Conservation (phyloP, 2,888 invertebrate species). For the Macropis europaea region DNA sequence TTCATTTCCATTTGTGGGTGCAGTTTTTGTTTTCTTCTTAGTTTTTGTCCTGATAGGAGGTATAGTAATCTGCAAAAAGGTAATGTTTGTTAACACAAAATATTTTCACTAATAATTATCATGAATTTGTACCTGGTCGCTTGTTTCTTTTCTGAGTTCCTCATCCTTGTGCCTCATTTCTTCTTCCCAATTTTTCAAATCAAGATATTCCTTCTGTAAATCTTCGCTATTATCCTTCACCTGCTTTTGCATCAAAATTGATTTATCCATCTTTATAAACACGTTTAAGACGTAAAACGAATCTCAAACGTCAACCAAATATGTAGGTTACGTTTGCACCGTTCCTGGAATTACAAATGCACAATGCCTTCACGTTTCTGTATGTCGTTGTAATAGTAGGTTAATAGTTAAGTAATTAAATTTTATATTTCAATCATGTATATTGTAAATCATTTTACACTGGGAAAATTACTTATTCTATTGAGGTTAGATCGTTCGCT, state of each 20-base stretch:
- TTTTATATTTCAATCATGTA: too few relatives aligned
- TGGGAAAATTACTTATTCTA: too few relatives aligned
- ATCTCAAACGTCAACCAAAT: background rate
- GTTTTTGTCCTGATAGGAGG: constrained; percentile 82
- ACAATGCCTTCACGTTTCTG: background rate
- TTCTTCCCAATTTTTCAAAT: constrained; percentile 86
- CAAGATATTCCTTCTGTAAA: constrained; percentile 86
- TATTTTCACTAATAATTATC: background rate
- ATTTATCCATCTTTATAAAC: constrained; percentile 81
- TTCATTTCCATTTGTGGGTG: constrained; percentile 25
- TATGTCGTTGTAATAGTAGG: background rate
- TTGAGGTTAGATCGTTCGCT: too few relatives aligned
- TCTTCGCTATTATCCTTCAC: constrained; percentile 87
- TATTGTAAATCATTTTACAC: too few relatives aligned
- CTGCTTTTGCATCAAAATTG: constrained; percentile 86
- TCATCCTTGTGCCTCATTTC: constrained; percentile 88
- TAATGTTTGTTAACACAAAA: background rate
- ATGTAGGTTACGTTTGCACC: background rate
- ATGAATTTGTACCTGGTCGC: constrained; percentile 61
- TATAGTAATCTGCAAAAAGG: constrained; percentile 74
- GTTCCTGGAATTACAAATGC: background rate
- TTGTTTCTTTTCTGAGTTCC: constrained; percentile 79
- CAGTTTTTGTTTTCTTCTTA: constrained; percentile 37
- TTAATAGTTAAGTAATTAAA: background rate
- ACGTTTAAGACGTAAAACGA: background rate